Evolutionary conservation across 1,140 invertebrate species (phyloP).

Genomic region (Hesperophylax magnus): DNA sequence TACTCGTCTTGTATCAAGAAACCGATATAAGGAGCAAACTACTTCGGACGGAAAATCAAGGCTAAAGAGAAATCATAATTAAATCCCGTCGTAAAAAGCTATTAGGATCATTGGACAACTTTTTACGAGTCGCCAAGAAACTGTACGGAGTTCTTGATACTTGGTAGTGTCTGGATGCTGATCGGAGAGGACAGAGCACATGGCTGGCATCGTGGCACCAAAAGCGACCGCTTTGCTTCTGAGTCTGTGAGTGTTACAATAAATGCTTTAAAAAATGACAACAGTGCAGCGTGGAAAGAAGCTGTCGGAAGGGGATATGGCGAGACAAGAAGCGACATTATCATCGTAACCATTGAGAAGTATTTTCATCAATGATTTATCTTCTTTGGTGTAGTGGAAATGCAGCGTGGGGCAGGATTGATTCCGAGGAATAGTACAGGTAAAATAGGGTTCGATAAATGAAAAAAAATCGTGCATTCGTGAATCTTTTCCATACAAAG

Average conservation of each 20-base stretch:
- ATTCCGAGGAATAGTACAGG: too few relatives aligned
- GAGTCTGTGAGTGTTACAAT: not conserved
- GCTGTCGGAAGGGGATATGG: not conserved
- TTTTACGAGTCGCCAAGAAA: not conserved
- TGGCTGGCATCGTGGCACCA: not conserved
- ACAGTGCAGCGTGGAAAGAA: not conserved
- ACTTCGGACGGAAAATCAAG: not conserved
- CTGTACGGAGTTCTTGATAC: not conserved
- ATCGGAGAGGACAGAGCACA: not conserved
- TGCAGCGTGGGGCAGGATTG: too few relatives aligned
- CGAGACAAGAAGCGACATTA: not conserved
- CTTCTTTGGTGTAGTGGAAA: too few relatives aligned
- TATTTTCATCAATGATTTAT: too few relatives aligned
- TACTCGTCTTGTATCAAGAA: not conserved
- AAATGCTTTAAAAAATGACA: slow-evolving; percentile 1
- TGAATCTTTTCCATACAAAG: too few relatives aligned
- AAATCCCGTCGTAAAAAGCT: not conserved
- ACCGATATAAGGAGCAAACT: not conserved
- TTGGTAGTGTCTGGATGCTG: not conserved
- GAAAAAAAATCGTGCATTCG: too few relatives aligned
- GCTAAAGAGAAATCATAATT: slow-evolving; percentile 10
- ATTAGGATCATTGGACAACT: slow-evolving; percentile 2
- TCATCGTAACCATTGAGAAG: too few relatives aligned
- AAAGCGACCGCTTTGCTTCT: not conserved
- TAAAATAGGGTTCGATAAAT: too few relatives aligned